These are phyloP conservation scores for Lasioglossum pauxillum DNA, from an alignment of 2,888 invertebrate species.

Conservation along the genomic window DNA sequence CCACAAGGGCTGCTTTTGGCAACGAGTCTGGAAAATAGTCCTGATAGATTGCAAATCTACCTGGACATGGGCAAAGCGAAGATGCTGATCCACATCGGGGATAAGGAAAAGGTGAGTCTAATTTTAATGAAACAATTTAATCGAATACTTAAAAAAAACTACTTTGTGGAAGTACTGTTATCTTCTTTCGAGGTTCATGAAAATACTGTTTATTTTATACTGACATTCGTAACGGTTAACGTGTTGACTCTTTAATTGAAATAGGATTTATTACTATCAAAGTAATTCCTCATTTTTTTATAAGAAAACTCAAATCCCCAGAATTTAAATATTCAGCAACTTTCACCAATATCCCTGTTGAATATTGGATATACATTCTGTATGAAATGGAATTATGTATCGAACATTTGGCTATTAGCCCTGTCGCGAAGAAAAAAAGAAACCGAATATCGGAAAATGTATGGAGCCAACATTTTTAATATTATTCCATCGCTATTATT, in stretches of 20 bases:
- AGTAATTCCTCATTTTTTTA: not conserved
- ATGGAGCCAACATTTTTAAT: not conserved
- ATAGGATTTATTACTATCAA: too few relatives aligned
- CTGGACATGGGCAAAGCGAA: constrained; percentile 93
- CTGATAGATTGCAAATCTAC: constrained; percentile 93
- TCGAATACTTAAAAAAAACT: not conserved
- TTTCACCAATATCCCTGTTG: not conserved
- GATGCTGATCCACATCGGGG: constrained; percentile 92
- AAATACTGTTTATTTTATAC: not conserved
- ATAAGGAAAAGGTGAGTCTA: constrained; percentile 90
- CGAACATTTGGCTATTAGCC: not conserved
- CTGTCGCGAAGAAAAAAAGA: not conserved
- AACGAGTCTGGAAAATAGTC: constrained; percentile 91
- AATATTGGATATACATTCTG: not conserved
- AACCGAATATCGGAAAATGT: not conserved
- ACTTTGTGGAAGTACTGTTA: not conserved
- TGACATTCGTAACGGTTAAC: not conserved
- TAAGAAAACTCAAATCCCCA: not conserved
- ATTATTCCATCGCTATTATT: not conserved
- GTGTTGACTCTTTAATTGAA: too few relatives aligned
- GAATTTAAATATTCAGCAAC: not conserved
- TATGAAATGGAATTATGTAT: not conserved
- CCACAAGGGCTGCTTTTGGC: constrained; percentile 92
- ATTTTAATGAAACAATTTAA: not conserved
- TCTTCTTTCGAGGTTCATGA: too few relatives aligned